Base-by-base conservation (phyloP, 2,888 invertebrate genomes). In the Ochlodes sylvanus region DNA sequence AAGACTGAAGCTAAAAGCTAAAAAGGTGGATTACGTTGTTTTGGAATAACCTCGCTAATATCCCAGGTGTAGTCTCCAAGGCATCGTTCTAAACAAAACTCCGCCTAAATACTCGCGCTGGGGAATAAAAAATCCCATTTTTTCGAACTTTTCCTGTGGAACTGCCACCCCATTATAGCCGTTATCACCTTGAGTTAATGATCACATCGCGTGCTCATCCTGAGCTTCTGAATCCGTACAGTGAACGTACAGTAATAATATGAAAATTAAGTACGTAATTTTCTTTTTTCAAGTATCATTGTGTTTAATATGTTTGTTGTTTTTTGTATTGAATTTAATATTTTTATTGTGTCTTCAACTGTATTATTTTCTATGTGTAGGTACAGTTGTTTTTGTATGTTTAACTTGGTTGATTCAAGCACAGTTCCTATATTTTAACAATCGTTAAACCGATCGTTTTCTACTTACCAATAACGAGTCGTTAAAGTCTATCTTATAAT, bases 71-170 rank as follows among this genome's bases (percentile, higher is more conserved):
- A 60, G 19, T 60, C 66, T 27, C 66, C 10, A 21, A 42, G 58
- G 66, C 32, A 15, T 41, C 66, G 54, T 66, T 66, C 50, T 66
- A 66, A 69, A 70, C 52, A 67, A 61, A 70, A 67, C 65, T 65
- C 47, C 47, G 55, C 52, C 63, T 55, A 62, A 72, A 69, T 64
- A 54, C 58, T 47, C 47, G 38, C 67, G 62, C 69, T 56, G 44
- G 68, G 62, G 70, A 72, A 68, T 69, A 70, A 69, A 63, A 65
- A 68, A 69, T 66, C 44, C 52, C 38, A 55, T 63, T 69, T 72
- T 68, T 69, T 34, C 60, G 10, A 66, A 54, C 44, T 61, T 66
- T 55, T 66, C 42, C 60, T 27, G 41, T 38, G 52, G 41, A 41
- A 60, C 52, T 32, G 42, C 15, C 60, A 66, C 7, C 42, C 66